Evolutionary conservation across 2,888 invertebrate species (phyloP), one percentile per base, ranked within the genome.

Genomic region (Agrochola lychnidis): DNA sequence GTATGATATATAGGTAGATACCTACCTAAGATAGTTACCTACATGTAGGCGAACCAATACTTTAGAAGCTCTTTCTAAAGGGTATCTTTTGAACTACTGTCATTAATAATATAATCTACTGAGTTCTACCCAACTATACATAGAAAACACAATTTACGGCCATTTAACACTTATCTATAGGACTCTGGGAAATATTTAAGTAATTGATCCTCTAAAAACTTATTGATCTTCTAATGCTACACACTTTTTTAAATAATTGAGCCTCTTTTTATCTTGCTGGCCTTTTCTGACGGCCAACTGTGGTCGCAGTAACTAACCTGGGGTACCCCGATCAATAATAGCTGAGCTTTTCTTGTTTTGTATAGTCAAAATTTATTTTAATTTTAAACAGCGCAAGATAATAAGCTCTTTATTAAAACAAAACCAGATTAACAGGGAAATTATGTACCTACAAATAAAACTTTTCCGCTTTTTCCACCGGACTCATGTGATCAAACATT

Each of bases 401-500:
- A 56, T 56, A 10, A 63, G 22, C 53, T 69, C 22, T 70, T 57
- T 45, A 70, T 57, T 57, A 45, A 62, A 67, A 70, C 4, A 62
- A 70, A 53, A 57, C 25, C 51, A 16, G 30, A 66, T 68, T 45
- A 80, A 72, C 64, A 57, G 16, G 36, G 4, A 57, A 70, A 66
- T 82, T n/a, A 69, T 45, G 59, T n/a, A 51, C 72, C 71, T 40
- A 56, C 25, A 42, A 51, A 64, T 22, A 63, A 64, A 83, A 77
- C 78, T 81, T 76, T 73, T 63, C 66, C 62, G 70, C 66, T 69
- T 76, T 78, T 76, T 72, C 67, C 73, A 56, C 59, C 40, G 66
- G 74, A 82, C 76, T 72, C 74, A 30, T 75, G 69, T 69, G 70
- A 86, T 85, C 81, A 81, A 77, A 69, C 67, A 79, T 82, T 84